Conservation (phyloP, 2,888 invertebrate species). For the Mechanitis messenoides region DNA sequence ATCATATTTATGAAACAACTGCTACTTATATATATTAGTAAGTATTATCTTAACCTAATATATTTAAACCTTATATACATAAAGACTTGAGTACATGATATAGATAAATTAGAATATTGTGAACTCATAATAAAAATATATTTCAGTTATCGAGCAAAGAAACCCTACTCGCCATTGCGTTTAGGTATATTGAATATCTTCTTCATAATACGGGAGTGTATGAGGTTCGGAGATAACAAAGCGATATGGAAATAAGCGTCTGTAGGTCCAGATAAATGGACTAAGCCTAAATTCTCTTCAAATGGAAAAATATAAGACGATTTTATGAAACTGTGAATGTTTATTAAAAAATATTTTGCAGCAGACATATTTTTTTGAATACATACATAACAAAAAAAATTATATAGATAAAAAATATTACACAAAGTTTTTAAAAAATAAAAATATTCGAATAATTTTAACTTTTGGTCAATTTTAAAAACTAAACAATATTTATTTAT, state of each 20-base stretch:
- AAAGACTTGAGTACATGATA: no score
- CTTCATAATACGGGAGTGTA: slow-evolving; percentile 26
- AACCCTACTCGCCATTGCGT: slow-evolving; percentile 24
- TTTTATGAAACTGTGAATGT: slow-evolving; percentile 19
- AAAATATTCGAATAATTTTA: neutral
- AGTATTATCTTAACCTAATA: no score
- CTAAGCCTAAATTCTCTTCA: slow-evolving; percentile 24
- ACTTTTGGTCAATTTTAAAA: neutral
- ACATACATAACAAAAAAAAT: neutral
- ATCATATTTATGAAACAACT: no score
- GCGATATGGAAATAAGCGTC: slow-evolving; percentile 29
- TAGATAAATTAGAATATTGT: no score
- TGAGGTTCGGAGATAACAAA: slow-evolving; percentile 33
- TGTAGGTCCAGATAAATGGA: slow-evolving; percentile 25
- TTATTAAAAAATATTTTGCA: slow-evolving; percentile 17
- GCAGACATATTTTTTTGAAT: neutral
- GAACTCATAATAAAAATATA: no score
- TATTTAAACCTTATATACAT: no score
- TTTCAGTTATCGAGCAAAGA: neutral
- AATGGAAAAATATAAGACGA: slow-evolving; percentile 24
- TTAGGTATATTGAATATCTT: slow-evolving; percentile 32
- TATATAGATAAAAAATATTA: neutral
- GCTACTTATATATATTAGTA: no score
- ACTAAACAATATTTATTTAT: no score
- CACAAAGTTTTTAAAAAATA: neutral